Evolutionary conservation across 92 coral and sea anemone genomes (phyloP).

Genomic region (Zoanthus sociatus): DNA sequence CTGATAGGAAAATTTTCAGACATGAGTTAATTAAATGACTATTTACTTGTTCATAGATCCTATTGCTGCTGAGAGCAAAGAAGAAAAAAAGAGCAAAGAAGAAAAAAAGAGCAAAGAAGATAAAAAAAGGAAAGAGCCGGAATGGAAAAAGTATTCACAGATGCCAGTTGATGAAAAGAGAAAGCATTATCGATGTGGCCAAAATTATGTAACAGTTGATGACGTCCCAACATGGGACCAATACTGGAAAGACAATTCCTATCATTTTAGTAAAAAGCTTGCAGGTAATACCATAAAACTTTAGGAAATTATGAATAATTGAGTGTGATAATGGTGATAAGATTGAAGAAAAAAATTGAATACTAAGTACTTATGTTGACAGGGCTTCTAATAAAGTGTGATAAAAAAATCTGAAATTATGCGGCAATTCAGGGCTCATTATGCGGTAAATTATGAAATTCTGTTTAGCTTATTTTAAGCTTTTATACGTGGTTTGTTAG

Average conservation of each 20-base stretch:
- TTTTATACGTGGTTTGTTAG: too few relatives aligned
- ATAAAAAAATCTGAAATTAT: too few relatives aligned
- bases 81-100: slow-evolving; percentile 40
- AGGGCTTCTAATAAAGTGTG: too few relatives aligned
- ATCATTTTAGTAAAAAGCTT: slow-evolving; percentile 57
- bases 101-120: not conserved
- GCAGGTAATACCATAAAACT: slow-evolving; percentile 1
- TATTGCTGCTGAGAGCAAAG: not conserved
- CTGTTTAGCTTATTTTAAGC: too few relatives aligned
- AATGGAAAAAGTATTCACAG: slow-evolving; percentile 69
- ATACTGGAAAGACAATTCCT: slow-evolving; percentile 62
- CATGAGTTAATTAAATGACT: not conserved
- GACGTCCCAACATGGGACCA: slow-evolving; percentile 79
- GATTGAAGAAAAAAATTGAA: not conserved
- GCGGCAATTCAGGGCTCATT: too few relatives aligned
- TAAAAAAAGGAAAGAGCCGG: slow-evolving; percentile 48
- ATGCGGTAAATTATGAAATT: too few relatives aligned
- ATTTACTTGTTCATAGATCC: not conserved
- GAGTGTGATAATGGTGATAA: not conserved
- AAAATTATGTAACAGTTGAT: slow-evolving; percentile 56
- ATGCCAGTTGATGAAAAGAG: slow-evolving; percentile 77
- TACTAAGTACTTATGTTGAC: not conserved
- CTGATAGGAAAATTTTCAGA: too few relatives aligned
- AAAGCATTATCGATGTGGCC: slow-evolving; percentile 62
- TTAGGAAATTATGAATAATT: too few relatives aligned